A percentile compares a stretch with the other conserved stretches of the same genome.
phyloP scores from a whole-genome alignment of 2,797 vertebrate genomes.

The Lepus townsendii region DNA sequence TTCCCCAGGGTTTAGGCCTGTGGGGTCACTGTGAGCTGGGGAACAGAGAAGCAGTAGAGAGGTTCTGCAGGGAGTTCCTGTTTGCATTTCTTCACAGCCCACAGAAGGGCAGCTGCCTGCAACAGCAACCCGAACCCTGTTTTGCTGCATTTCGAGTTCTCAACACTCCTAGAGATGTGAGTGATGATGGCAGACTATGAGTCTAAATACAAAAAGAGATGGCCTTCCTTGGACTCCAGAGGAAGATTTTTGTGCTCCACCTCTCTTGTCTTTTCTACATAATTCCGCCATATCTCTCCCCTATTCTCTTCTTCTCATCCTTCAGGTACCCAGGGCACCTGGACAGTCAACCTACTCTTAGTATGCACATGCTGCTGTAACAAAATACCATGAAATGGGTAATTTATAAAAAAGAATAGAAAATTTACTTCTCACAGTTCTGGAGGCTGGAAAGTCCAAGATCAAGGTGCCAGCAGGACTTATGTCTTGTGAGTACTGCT shows the following conservation, averaged over 20 bases:
- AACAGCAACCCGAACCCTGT: background rate
- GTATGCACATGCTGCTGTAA: background rate
- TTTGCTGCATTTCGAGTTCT: conserved; percentile 50
- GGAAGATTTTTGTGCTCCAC: background rate
- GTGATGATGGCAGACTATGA: background rate
- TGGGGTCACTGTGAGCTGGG: background rate
- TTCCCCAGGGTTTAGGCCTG: background rate
- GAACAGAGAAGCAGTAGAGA: background rate
- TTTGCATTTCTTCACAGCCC: conserved; percentile 9
- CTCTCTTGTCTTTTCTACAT: background rate
- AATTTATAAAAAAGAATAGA: background rate
- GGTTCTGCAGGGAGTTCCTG: background rate
- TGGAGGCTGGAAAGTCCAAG: background rate
- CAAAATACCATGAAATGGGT: background rate
- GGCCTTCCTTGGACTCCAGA: background rate
- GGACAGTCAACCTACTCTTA: background rate
- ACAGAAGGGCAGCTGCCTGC: conserved; percentile 7
- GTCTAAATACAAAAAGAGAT: background rate
- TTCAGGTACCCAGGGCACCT: background rate
- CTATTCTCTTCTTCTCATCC: background rate
- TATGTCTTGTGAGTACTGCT: background rate
- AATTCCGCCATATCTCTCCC: background rate
- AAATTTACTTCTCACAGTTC: background rate
- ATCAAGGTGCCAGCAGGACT: background rate
- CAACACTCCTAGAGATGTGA: background rate